A percentile compares a stretch with the other conserved stretches of the same genome.
These are phyloP conservation scores for Pseudorhiza aurosa DNA, from an alignment of 30 jellyfish, hydroid and myxozoan species.

Conservation along the genomic window DNA sequence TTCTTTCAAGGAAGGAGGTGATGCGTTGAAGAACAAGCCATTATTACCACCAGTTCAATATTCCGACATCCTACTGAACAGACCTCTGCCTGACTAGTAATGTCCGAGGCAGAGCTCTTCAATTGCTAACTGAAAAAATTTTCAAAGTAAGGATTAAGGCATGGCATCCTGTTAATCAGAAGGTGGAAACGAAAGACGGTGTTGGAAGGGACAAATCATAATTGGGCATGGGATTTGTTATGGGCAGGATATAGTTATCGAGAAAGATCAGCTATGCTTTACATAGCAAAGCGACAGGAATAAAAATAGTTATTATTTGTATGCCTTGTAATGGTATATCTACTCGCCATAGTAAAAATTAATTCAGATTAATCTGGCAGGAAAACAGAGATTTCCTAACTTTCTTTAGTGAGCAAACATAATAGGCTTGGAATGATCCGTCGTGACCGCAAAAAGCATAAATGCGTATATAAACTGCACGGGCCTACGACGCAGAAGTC, in stretches of 20 bases:
- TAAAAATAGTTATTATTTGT: constrained; percentile 33
- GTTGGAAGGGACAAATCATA: neutral
- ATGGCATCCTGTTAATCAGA: neutral
- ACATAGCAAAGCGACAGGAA: neutral
- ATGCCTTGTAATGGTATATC: constrained; percentile 21
- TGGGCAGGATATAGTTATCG: neutral
- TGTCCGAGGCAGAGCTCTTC: too few species aligned
- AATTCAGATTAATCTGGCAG: constrained; percentile 50
- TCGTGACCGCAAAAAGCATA: constrained; percentile 34
- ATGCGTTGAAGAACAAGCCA: too few species aligned
- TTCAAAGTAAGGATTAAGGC: too few species aligned
- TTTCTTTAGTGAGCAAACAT: constrained; percentile 52
- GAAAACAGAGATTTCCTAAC: constrained; percentile 65
- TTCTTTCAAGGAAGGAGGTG: too few species aligned
- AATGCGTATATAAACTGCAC: constrained; percentile 8
- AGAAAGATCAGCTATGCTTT: neutral
- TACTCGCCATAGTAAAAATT: neutral
- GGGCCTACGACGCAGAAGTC: neutral
- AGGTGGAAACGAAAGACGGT: neutral
- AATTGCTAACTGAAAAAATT: too few species aligned
- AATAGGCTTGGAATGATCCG: constrained; percentile 46
- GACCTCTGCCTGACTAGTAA: too few species aligned
- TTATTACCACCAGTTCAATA: too few species aligned
- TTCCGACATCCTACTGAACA: too few species aligned
- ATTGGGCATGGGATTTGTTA: neutral